A percentile compares a stretch with the other conserved stretches of the same genome.
Evolutionary conservation across 2,888 invertebrate species (phyloP).

Genomic region (Epinotia demarniana): DNA sequence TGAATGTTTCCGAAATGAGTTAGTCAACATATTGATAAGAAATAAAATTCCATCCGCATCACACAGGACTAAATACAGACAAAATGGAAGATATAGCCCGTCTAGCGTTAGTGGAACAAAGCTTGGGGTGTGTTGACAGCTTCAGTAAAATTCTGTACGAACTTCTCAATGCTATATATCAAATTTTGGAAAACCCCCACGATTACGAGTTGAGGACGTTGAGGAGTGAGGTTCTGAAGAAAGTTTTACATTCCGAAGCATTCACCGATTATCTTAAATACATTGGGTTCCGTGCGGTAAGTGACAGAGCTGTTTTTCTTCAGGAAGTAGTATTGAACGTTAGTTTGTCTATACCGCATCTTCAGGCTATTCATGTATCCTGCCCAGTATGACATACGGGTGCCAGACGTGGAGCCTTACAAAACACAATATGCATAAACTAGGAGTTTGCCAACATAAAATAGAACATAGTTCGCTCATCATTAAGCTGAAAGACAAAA

Average conservation of each 20-base stretch:
- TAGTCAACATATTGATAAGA: slow-evolving; percentile 50
- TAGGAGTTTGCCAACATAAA: too few relatives aligned
- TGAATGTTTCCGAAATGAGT: slow-evolving; percentile 44
- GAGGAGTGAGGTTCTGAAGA: slow-evolving; percentile 62
- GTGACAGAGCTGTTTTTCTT: slow-evolving; percentile 44
- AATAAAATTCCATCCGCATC: slow-evolving; percentile 50
- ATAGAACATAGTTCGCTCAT: too few relatives aligned
- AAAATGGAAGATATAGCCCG: slow-evolving; percentile 80
- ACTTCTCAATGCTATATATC: slow-evolving; percentile 63
- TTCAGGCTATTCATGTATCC: too few relatives aligned
- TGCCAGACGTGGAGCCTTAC: too few relatives aligned
- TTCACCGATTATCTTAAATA: slow-evolving; percentile 74
- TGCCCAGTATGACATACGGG: too few relatives aligned
- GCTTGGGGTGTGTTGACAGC: slow-evolving; percentile 61
- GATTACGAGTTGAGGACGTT: slow-evolving; percentile 66
- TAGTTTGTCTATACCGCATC: too few relatives aligned
- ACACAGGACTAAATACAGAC: slow-evolving; percentile 4
- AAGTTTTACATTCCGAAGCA: slow-evolving; percentile 57
- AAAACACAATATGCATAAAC: too few relatives aligned
- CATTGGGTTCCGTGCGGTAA: slow-evolving; percentile 72
- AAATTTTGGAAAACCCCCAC: slow-evolving; percentile 75
- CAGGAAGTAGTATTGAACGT: too few relatives aligned
- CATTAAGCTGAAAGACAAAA: too few relatives aligned
- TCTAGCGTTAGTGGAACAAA: slow-evolving; percentile 75
- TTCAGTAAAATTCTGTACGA: slow-evolving; percentile 68